Evolutionary conservation across 2,113 vertebrate genomes (phyloP), one percentile per base, ranked within the genome.

Genomic region (Pelodiscus sinensis): DNA sequence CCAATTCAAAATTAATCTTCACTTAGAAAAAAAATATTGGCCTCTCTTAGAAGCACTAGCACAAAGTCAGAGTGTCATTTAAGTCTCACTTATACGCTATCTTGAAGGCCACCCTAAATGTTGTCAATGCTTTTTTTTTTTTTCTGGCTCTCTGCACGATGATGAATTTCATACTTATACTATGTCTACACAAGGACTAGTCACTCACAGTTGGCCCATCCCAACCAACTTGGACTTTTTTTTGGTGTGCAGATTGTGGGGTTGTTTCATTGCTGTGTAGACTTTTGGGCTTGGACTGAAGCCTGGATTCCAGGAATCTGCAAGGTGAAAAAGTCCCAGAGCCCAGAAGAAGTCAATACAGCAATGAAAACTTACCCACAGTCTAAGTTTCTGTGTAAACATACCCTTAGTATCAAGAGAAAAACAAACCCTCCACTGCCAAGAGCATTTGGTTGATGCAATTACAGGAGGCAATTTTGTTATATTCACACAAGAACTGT

Each of bases 161-260:
- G 35, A 0, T 10, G 75, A 44, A 3, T 5, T 11, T 44, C 1
- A 79, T 8, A 68, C 14, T 18, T 68, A 31, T 8, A 15, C 3
- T 68, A 68, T n/a, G 29, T n/a, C 62, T n/a, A n/a, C 31, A 68
- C 31, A 68, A 31, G 15, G 9, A 9, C 31, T 31, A 68, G 31
- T n/a, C 31, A 68, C 31, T 44, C 44, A 44, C 44, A 44, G 44
- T 44, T 44, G 44, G 44, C 44, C 29, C 62, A 68, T n/a, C 12
- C 27, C n/a, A n/a, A 31, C 31, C 16, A 15, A n/a, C 29, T 19
- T 31, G 29, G 29, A 3, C 16, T 68, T n/a, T 29, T 31, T 44
- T 44, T 44, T 44, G 4, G 31, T 18, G 62, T 31, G n/a, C 31
- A 68, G 31, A 16, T 8, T n/a, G 15, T n/a, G 62, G 29, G 31